Evolutionary conservation across 1,140 invertebrate species (phyloP), one percentile per base, ranked within the genome.

Genomic region (Tetramorium alpestre): DNA sequence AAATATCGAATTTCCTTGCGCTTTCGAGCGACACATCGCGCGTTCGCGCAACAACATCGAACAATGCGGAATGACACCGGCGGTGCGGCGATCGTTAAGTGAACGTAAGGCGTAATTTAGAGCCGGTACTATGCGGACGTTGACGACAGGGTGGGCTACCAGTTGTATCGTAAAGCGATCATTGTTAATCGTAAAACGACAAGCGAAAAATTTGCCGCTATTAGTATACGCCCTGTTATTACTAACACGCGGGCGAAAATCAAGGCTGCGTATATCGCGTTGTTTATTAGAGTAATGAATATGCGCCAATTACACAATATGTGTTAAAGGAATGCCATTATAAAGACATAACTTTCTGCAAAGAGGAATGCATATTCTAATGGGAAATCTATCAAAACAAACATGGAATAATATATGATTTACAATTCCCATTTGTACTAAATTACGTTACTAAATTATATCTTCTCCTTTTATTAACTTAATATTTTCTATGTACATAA

Each of bases 1-100:
- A 89, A 89, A 89, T 91, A 89, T 89, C 86, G 85, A 84, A 89
- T 91, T 91, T 90, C 90, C 87, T 22, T 70, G 86, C 64, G 75
- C 86, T 73, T 81, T 44, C 65, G 88, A 54, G 18, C 81, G 89
- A 60, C 58, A 69, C 49, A 38, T 85, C 54, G 77, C 77, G 73
- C 54, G 73, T 87, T 86, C 77, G 77, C 75, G 72, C 41, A 47
- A 67, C 84, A 75, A 82, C 73, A 84, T 88, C 73, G 90, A 88
- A 90, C 89, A 90, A 91, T 91, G 62, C 84, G 72, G 72, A 90
- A 90, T 88, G 89, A 90, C 87, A 88, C 60, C 33, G 86, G n/a
- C 80, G 69, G 56, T 81, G 69, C 70, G 80, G 70, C 64, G 81
- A 86, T 90, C 86, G 87, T 90, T 90, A 87, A 87, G 54, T 67